Base-by-base conservation (phyloP, 2,888 invertebrate species). In the Hirtodrosophila duncani region DNA sequence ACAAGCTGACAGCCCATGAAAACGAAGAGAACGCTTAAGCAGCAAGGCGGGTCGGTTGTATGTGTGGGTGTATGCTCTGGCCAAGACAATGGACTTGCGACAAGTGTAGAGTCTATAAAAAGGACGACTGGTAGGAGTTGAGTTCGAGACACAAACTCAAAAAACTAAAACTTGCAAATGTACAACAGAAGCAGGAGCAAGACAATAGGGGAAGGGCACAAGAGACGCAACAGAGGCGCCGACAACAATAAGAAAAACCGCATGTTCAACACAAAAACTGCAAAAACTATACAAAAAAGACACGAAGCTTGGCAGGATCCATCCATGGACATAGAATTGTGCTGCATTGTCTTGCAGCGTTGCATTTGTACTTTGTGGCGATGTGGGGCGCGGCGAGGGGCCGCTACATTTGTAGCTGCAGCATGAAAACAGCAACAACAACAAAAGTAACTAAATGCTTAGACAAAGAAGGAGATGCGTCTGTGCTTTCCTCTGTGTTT, bases 141-240 rank as follows among this genome's bases (percentile, higher is more conserved):
- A 37, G 48, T 37, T 31, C 41, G 34, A 51, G 44, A 33, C 33
- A 57, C 42, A 59, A 46, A 44, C 49, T 57, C 55, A 66, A 70
- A 66, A 63, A 66, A 67, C 21, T 20, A 58, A 80, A 77, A 75
- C 74, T 75, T 79, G 80, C 80, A 75, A 75, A 75, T 75, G 74
- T 72, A 68, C 74, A 79, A 56, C 71, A 36, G 51, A 52, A 51
- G 36, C 55, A 27, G 44, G 36, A 39, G 30, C 44, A 37, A 3
- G 6, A 30, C 11, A 41, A 7, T 8, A 4, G 17, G 11, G 20
- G n/a, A 20, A 20, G 14, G 2, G 26, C 14, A 30, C 14, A 30
- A 30, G 13, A n/a, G 13, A n/a, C n/a, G n/a, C n/a, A n/a, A 37
- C 24, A 26, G 18, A 26, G 21, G 26, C 36, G 34, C 16, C 24